Evolutionary conservation across 1,140 invertebrate species (phyloP).

Genomic region (Platorchestia sp.): DNA sequence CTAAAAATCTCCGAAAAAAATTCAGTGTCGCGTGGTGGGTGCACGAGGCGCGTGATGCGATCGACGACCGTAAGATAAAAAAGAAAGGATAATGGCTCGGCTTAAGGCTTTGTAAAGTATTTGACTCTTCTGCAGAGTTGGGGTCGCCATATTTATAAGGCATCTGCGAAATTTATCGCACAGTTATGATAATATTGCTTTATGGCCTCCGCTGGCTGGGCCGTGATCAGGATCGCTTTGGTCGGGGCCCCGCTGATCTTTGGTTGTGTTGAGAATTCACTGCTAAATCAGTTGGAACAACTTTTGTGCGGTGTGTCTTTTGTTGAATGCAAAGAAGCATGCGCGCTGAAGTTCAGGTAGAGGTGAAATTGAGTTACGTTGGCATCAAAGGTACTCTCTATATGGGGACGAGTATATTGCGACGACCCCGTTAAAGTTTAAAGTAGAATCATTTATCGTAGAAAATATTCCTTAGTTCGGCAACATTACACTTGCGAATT

Average conservation of each 20-base stretch:
- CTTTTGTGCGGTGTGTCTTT: neutral
- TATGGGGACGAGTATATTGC: neutral
- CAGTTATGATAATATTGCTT: slow-evolving; percentile 48
- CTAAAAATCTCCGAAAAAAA: neutral
- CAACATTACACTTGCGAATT: too few relatives aligned
- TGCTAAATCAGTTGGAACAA: neutral
- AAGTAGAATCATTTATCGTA: too few relatives aligned
- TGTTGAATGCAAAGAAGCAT: neutral
- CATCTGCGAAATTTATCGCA: slow-evolving; percentile 41
- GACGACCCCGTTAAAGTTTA: neutral
- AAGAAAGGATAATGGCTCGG: slow-evolving; percentile 44
- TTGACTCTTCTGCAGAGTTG: slow-evolving; percentile 53
- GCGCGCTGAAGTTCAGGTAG: neutral
- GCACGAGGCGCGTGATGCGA: slow-evolving; percentile 23
- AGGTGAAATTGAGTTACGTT: neutral
- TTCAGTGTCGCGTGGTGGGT: neutral
- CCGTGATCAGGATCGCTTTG: neutral
- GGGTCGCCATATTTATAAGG: slow-evolving; percentile 54
- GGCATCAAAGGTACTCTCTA: neutral
- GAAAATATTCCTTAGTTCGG: too few relatives aligned
- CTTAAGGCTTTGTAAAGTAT: slow-evolving; percentile 50
- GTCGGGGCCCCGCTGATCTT: neutral
- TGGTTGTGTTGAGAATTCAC: neutral
- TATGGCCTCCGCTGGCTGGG: neutral
- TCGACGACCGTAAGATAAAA: slow-evolving; percentile 10